Conservation (phyloP, 2,113 vertebrate species). For the Chamaea fasciata region DNA sequence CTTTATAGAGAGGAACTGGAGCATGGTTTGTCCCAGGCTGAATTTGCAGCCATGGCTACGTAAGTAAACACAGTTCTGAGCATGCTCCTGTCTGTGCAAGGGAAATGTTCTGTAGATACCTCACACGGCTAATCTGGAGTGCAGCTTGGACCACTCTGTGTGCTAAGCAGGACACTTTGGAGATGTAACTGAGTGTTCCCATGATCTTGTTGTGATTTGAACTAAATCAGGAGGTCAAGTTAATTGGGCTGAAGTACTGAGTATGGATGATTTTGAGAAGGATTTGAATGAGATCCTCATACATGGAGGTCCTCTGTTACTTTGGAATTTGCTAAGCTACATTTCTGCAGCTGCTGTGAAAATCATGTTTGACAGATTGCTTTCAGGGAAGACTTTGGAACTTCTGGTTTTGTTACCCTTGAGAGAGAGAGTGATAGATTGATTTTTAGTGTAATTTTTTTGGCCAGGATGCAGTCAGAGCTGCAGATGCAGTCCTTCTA, state of each 20-base stretch:
- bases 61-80: not conserved
- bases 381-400: not conserved
- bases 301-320: not conserved
- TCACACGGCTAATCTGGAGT: not conserved
- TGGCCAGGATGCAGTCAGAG: not conserved
- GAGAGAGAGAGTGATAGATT: not conserved
- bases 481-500: not conserved
- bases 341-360: not conserved
- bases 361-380: not conserved
- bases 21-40: not conserved
- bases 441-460: not conserved
- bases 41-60: not conserved
- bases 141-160: not conserved
- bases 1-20: not conserved
- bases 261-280: not conserved
- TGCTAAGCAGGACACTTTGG: not conserved
- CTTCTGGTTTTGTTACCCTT: not conserved
- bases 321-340: not conserved
- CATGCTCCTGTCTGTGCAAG: accelerated
- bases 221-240: not conserved
- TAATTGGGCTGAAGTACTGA: not conserved
- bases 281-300: not conserved
- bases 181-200: not conserved
- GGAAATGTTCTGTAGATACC: not conserved
- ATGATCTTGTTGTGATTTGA: not conserved